phyloP scores from a whole-genome alignment of 2,888 invertebrate species.

The Lysandra bellargus region DNA sequence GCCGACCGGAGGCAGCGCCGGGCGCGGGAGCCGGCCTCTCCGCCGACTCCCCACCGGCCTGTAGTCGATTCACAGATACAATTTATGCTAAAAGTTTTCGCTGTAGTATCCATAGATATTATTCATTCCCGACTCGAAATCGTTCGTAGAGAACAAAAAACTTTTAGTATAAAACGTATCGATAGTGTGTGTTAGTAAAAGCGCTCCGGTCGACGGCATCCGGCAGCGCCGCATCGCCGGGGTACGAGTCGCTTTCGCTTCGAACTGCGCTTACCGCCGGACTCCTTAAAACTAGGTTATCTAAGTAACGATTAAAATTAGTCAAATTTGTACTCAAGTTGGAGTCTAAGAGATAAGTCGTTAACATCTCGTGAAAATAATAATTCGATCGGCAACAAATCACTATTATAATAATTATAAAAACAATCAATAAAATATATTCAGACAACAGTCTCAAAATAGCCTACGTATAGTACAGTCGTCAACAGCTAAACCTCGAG shows the following conservation, averaged over 20 bases:
- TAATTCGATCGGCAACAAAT: conserved; percentile 67
- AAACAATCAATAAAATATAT: conserved; percentile 78
- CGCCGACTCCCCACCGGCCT: not conserved
- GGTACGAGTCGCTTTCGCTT: conserved; percentile 20
- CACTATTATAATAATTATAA: conserved; percentile 48
- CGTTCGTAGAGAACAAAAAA: not conserved
- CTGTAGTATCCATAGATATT: not conserved
- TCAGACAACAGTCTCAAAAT: conserved; percentile 74
- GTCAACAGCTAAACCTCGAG: conserved; percentile 68
- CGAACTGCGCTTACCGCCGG: conserved; percentile 54
- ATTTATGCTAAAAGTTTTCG: conserved; percentile 4
- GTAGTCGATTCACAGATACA: not conserved
- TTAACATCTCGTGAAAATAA: conserved; percentile 54
- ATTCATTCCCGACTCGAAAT: not conserved
- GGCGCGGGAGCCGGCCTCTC: not conserved
- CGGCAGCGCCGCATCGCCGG: conserved; percentile 47
- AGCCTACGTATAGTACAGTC: conserved; percentile 64
- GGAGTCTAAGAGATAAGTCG: conserved; percentile 69
- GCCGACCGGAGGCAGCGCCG: not conserved
- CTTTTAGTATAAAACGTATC: conserved; percentile 3
- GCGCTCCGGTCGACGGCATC: conserved; percentile 57
- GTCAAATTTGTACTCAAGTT: conserved; percentile 80
- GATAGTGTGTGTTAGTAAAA: not conserved
- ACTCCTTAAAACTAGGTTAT: conserved; percentile 62
- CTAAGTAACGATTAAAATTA: conserved; percentile 78